phyloP scores from a whole-genome alignment of 2,797 vertebrate species.

The Pterois miles region DNA sequence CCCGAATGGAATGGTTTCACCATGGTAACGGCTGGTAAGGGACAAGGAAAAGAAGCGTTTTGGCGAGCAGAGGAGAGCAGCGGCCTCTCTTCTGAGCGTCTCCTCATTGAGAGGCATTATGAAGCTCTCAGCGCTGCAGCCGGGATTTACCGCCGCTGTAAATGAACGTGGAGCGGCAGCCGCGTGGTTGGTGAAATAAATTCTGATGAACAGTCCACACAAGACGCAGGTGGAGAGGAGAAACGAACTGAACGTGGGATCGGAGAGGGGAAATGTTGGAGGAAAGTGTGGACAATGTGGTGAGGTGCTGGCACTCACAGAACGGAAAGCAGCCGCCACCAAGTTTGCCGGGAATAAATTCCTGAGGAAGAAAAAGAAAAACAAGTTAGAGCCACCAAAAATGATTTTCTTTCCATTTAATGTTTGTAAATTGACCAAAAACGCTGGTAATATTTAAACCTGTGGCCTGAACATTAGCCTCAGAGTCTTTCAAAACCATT shows the following conservation, averaged over 20 bases:
- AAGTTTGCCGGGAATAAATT: slow-evolving; percentile 97
- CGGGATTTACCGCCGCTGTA: slow-evolving; percentile 35
- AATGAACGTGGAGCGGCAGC: slow-evolving; percentile 31
- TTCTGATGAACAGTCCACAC: slow-evolving; percentile 34
- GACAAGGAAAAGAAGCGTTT: slow-evolving; percentile 47
- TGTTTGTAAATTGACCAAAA: neutral
- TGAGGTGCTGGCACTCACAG: slow-evolving; percentile 84
- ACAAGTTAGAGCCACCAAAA: slow-evolving; percentile 21
- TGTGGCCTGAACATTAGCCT: neutral
- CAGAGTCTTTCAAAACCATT: neutral
- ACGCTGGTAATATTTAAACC: neutral
- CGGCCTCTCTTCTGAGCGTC: slow-evolving; percentile 35
- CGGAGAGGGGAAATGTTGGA: neutral
- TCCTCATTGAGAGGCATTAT: slow-evolving; percentile 53
- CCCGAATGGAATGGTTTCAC: slow-evolving; percentile 77
- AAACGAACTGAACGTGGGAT: neutral
- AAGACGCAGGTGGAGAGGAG: slow-evolving; percentile 4
- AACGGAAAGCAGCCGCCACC: slow-evolving; percentile 92
- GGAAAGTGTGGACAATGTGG: neutral
- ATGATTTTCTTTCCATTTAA: neutral
- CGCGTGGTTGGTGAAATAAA: slow-evolving; percentile 34
- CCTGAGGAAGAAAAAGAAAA: slow-evolving; percentile 77
- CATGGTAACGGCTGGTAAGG: slow-evolving; percentile 76
- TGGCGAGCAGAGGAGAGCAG: slow-evolving; percentile 24
- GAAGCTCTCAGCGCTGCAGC: slow-evolving; percentile 17